Evolutionary conservation across 2,113 vertebrate species (phyloP), one percentile per base, ranked within the genome.

Genomic region (Siniperca chuatsi): DNA sequence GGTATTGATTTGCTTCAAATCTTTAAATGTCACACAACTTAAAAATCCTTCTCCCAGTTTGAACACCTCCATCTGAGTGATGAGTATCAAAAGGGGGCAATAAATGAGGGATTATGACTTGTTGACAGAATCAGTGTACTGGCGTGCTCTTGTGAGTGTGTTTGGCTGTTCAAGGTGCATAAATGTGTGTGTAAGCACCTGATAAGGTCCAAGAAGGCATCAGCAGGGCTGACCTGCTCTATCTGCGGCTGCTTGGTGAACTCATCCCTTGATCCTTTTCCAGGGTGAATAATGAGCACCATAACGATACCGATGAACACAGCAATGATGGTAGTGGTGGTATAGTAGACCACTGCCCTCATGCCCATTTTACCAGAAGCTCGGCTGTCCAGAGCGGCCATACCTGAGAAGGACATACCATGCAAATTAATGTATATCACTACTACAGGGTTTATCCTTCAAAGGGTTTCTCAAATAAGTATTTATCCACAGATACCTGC

Each of bases 281-380:
- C 98, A 0, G 98, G 98, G 79, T 99, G 98, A 92, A 99, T 98
- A 92, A 98, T 96, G 88, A 98, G 95, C 91, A 99, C 98, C 95
- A 99, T 96, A 94, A 99, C 93, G 84, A 99, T 99, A 50, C 98
- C 98, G 35, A 98, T 99, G 92, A 98, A 94, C 75, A 99, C 98
- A 48, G 98, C 98, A 76, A 99, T 97, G 92, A 99, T 83, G 0
- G 98, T 99, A 44, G 98, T 99, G 73, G 96, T 97, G 95, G 97
- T 98, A 93, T 99, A 99, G 94, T 99, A 99, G 82, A 98, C 79
- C 70, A 99, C 98, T 1, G 98, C 98, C 90, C 98, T 94, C 83
- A 99, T 73, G 20, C 98, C 98, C 98, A 99, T 99, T 95, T 96
- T 98, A 23, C 98, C 98, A 65, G 98, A 99, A 0, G 98, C 97